These are phyloP conservation scores for Rugalucina vietnamica DNA, from an alignment of 2,888 invertebrate genomes.

Conservation along the genomic window DNA sequence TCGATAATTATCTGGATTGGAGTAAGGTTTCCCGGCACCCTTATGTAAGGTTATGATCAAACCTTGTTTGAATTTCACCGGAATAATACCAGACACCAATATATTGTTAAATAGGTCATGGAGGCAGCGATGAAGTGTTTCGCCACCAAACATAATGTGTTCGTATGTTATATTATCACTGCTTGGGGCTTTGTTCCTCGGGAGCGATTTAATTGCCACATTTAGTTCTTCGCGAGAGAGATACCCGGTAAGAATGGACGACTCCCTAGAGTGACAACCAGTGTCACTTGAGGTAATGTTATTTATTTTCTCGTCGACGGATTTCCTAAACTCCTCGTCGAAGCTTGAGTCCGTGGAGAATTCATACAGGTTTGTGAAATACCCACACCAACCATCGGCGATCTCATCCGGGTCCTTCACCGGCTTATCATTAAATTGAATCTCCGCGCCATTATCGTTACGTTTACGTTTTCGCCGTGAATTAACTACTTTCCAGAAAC, in stretches of 20 bases:
- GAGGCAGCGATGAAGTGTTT: neutral
- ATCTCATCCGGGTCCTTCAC: neutral
- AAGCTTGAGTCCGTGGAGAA: neutral
- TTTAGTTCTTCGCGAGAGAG: too few species aligned
- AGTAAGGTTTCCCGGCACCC: neutral
- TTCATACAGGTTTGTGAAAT: conserved; percentile 5
- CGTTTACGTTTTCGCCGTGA: neutral
- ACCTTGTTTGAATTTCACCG: conserved; percentile 3
- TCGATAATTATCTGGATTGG: conserved; percentile 19
- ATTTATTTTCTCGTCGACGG: too few species aligned
- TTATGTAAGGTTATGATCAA: conserved; percentile 2
- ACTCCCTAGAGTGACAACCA: too few species aligned
- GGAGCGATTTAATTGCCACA: neutral
- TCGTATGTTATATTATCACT: neutral
- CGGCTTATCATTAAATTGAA: neutral
- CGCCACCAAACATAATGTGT: neutral
- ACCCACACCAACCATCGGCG: neutral
- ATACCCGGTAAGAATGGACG: too few species aligned
- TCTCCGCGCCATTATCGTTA: neutral
- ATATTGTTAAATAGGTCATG: neutral
- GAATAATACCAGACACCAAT: neutral
- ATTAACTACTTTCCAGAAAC: conserved; percentile 11
- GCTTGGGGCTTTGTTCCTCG: neutral
- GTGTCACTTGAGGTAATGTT: too few species aligned
- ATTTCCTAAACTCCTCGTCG: neutral